Base-by-base conservation (phyloP, 2,888 invertebrate species). In the Macaria liturata region DNA sequence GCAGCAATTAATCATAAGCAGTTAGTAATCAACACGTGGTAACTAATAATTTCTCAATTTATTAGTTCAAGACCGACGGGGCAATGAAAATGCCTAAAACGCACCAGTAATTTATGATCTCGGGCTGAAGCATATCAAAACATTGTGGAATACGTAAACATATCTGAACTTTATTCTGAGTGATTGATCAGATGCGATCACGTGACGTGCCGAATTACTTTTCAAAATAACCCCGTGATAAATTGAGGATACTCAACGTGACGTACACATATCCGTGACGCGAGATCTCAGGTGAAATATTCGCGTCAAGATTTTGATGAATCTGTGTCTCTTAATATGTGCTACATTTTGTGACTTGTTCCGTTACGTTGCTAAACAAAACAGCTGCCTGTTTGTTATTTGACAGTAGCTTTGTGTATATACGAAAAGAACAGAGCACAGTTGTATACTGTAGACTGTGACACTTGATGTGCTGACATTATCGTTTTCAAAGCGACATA, bases 81-180 rank as follows among this genome's bases (percentile, higher is more conserved):
- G 77, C 71, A 75, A 81, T 81, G 72, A 84, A 83, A 76, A 76
- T 68, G 75, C 78, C 72, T 71, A 69, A 72, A 74, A 57, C 68
- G 64, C 66, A 71, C 59, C 63, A 65, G 49, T 71, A 75, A 72
- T 77, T 76, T 76, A 77, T 67, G 70, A 71, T 64, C 65, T 59
- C 59, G 57, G 62, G 68, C 73, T 76, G 75, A 76, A 74, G 70
- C 78, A 80, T 83, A 83, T 80, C 83, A 78, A 73, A 81, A 76
- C 70, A 69, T 71, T 76, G 74, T 66, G 67, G 67, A 69, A 76
- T 74, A 59, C 57, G 66, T 73, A 79, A 78, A 82, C 78, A 77
- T 80, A 80, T 77, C 76, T 58, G 64, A 61, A 20, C 49, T 62
- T 59, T 67, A 69, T 72, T 66, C 65, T 42, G 61, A 70, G 66